Conservation (phyloP, 2,797 vertebrate genomes). For the Schizothorax lantsangensis region DNA sequence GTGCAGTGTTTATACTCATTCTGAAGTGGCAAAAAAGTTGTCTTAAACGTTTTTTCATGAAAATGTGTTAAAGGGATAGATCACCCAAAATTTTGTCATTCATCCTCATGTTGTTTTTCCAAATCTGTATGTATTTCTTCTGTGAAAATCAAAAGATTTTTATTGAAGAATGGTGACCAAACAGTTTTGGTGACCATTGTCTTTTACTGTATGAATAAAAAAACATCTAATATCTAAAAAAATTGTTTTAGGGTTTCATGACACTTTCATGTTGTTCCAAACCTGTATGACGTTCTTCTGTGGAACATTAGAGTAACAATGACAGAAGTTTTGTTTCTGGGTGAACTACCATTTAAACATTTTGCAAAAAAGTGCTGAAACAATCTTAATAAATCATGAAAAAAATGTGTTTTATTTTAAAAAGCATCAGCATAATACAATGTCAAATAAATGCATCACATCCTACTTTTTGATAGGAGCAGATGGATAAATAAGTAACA, state of each 20-base stretch:
- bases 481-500: slow-evolving; percentile 28
- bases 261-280: too few species aligned
- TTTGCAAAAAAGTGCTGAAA: neutral
- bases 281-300: too few species aligned
- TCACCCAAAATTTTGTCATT: neutral
- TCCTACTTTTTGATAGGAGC: neutral
- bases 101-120: neutral
- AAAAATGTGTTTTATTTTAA: neutral
- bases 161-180: neutral
- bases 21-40: neutral
- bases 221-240: too few species aligned
- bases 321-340: neutral
- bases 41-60: neutral
- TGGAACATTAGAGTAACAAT: neutral
- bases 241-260: too few species aligned
- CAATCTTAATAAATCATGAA: neutral
- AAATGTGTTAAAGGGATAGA: neutral
- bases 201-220: too few species aligned
- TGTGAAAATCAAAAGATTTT: neutral
- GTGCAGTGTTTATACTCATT: neutral
- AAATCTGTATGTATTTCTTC: neutral
- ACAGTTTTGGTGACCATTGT: too few species aligned
- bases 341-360: neutral
- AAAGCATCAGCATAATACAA: neutral
- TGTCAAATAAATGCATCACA: neutral